A percentile compares a stretch with the other conserved stretches of the same genome.
Evolutionary conservation across 1,140 invertebrate genomes (phyloP).

Genomic region (Ericerus pela): DNA sequence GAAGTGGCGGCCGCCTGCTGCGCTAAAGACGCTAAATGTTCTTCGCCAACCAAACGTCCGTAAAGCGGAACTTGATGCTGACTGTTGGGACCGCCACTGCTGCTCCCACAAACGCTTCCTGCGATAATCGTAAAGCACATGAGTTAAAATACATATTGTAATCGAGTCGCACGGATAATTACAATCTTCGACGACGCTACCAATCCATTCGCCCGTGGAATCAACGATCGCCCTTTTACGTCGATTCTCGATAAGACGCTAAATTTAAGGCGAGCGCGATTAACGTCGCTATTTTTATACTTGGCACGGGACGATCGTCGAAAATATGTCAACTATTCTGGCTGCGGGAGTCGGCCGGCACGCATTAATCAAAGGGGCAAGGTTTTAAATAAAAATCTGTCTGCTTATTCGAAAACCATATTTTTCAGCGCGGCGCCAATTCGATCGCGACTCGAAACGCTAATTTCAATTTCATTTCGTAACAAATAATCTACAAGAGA

Average conservation of each 20-base stretch:
- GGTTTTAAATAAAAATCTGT: background rate
- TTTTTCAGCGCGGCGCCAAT: too few relatives aligned
- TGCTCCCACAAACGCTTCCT: background rate
- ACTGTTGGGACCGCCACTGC: background rate
- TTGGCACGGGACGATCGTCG: background rate
- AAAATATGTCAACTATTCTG: background rate
- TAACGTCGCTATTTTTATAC: constrained; percentile 1
- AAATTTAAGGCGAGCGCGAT: too few relatives aligned
- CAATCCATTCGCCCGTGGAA: too few relatives aligned
- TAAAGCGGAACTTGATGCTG: constrained; percentile 50
- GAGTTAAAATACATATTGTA: background rate
- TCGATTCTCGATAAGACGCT: too few relatives aligned
- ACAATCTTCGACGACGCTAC: too few relatives aligned
- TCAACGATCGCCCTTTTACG: too few relatives aligned
- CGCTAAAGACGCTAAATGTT: constrained; percentile 43
- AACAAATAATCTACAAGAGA: too few relatives aligned
- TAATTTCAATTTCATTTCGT: too few relatives aligned
- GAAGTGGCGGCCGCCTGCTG: constrained; percentile 17
- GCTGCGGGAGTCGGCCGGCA: too few relatives aligned
- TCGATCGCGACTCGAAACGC: too few relatives aligned
- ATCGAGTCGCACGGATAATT: background rate
- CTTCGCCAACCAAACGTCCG: constrained; percentile 71
- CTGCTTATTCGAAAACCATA: too few relatives aligned
- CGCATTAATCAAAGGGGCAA: too few relatives aligned
- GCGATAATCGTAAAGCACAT: background rate